Evolutionary conservation across 2,888 invertebrate genomes (phyloP), one percentile per base, ranked within the genome.

Genomic region (Ligdia adustata): DNA sequence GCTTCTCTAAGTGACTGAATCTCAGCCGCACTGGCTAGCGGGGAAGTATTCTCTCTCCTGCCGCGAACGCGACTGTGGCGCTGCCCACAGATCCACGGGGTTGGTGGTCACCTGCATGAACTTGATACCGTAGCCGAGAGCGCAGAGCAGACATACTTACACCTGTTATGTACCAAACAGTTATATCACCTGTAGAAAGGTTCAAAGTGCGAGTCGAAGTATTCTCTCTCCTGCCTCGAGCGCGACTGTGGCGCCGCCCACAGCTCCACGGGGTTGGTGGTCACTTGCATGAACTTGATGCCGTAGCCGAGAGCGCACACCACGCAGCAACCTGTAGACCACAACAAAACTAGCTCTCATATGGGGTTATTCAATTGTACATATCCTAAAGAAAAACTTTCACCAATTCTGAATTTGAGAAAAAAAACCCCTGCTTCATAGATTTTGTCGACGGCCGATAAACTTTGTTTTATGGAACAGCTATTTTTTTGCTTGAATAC

Each of bases 21-120:
- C n/a, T n/a, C n/a, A n/a, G n/a, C n/a, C n/a, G n/a, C n/a, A n/a
- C n/a, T n/a, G n/a, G n/a, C n/a, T n/a, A n/a, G n/a, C n/a, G n/a
- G n/a, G n/a, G n/a, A n/a, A n/a, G 85, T 94, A 98, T 49, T 96
- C 93, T 51, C 96, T 93, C 79, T 99, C 98, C n/a, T 94, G 70
- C 0, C 99, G 92, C 0, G 98, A 96, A 29, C 95, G 92, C 0
- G 98, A 98, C 42, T 90, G 89, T 0, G 98, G 96, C 0, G 98
- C 93, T 0, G 99, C 98, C 99, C 99, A 99, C 46, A 99, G 91
- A 77, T 99, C 95, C 0, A 99, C 98, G 0, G 99, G 99, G 89
- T 99, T 95, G 0, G 98, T 98, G 0, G 97, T 97, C 29, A 98
- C 94, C 54, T 94, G 85, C 69, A 96, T 91, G 67, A 92, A 93